Evolutionary conservation across 2,797 vertebrate species (phyloP).

Genomic region (Myripristis jacobus): DNA sequence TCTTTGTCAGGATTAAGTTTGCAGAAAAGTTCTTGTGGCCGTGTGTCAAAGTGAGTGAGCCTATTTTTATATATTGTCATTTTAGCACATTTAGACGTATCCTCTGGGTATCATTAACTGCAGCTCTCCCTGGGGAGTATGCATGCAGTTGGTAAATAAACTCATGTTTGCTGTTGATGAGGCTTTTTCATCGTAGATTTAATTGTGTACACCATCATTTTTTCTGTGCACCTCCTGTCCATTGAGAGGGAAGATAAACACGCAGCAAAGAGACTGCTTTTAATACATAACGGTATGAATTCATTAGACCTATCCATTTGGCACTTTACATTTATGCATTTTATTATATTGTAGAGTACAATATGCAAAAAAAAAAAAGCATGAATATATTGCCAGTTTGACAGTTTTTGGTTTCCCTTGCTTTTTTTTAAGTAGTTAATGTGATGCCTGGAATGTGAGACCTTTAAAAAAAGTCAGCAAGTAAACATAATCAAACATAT

Average conservation of each 20-base stretch:
- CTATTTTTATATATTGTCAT: constrained; percentile 1
- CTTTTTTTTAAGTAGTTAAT: no score
- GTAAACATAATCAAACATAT: constrained; percentile 42
- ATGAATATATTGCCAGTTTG: not conserved
- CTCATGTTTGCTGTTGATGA: constrained; percentile 18
- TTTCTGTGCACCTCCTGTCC: constrained; percentile 39
- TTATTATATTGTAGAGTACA: not conserved
- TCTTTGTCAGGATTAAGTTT: constrained; percentile 1
- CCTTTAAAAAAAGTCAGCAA: constrained; percentile 33
- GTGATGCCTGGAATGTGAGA: constrained; percentile 32
- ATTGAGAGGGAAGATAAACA: constrained; percentile 37
- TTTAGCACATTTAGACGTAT: not conserved
- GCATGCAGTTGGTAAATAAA: constrained; percentile 1
- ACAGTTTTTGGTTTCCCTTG: no score
- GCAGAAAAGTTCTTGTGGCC: constrained; percentile 2
- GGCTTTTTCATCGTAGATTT: constrained; percentile 50
- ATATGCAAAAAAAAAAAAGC: not conserved
- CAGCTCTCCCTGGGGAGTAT: constrained; percentile 15
- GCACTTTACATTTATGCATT: not conserved
- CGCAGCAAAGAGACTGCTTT: constrained; percentile 21
- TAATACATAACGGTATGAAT: constrained; percentile 19
- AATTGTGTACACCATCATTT: constrained; percentile 26
- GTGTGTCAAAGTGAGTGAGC: not conserved
- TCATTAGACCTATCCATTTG: constrained; percentile 17
- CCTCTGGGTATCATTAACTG: constrained; percentile 22